Conservation (phyloP, 2,888 invertebrate species). For the Cetonia aurata region DNA sequence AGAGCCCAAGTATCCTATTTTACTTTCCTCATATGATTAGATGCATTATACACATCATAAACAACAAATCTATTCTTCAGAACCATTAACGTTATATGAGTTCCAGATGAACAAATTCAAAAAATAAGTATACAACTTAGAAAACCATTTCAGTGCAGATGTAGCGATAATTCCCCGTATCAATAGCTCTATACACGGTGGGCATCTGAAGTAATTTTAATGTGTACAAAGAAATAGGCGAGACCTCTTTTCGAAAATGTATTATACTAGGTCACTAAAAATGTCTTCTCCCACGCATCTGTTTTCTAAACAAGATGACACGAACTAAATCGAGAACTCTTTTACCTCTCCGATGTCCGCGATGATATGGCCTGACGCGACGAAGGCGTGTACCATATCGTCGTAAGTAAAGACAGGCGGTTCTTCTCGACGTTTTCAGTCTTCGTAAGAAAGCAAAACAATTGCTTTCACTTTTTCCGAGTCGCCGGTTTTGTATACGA, state of each 20-base stretch:
- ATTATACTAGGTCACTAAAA: constrained; percentile 44
- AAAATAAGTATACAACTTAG: constrained; percentile 8
- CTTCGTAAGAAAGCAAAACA: constrained; percentile 50
- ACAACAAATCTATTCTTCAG: background rate
- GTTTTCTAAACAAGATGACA: constrained; percentile 46
- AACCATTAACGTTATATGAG: background rate
- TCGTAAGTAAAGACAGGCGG: background rate
- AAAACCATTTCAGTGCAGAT: constrained; percentile 6
- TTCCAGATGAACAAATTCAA: constrained; percentile 4
- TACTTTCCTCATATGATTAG: too few relatives aligned
- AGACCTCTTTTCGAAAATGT: constrained; percentile 37
- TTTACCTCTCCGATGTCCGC: background rate
- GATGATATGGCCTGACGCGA: background rate
- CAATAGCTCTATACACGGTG: background rate
- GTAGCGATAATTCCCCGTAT: constrained; percentile 4
- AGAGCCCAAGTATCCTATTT: too few relatives aligned
- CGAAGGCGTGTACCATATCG: constrained; percentile 36
- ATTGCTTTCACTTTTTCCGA: constrained; percentile 53
- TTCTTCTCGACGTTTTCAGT: constrained; percentile 2
- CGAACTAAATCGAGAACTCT: constrained; percentile 43
- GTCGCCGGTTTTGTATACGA: constrained; percentile 39
- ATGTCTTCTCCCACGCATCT: constrained; percentile 42
- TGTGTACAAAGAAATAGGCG: constrained; percentile 23
- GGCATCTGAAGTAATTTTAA: background rate
- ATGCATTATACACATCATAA: background rate